Evolutionary conservation across 2,113 vertebrate species (phyloP), one percentile per base, ranked within the genome.

Genomic region (Sander lucioperca): DNA sequence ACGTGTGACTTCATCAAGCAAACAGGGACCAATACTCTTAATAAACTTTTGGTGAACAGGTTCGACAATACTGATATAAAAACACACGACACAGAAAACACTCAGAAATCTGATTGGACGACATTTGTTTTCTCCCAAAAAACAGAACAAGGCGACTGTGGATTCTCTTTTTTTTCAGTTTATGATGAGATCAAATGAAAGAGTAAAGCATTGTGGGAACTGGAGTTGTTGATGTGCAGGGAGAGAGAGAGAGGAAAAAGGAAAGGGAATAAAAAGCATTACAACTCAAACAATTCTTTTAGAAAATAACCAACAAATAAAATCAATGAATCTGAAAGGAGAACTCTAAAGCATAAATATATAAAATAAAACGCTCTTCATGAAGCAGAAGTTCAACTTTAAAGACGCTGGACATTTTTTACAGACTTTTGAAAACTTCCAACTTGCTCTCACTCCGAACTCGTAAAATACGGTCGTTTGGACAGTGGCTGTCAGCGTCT

Each of bases 201-300:
- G 71, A 75, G 82, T 80, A 84, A 90, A 89, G 84, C 77, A 87
- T 83, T 43, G 64, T 92, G 86, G 88, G 84, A 89, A 89, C 47
- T 73, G 39, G 69, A 86, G 78, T 90, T 77, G 33, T 78, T 21
- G 8, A 25, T 61, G 54, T 82, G 80, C 57, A 56, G 63, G 33
- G n/a, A 50, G 36, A 16, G 1, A 56, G 23, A n/a, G 5, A 7
- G 30, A 33, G 30, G 8, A 4, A 72, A 11, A 6, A 11, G 2
- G 1, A 4, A 18, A 33, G 33, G 6, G 33, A 13, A 51, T 6
- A 15, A 74, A 80, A 59, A 45, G 5, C 33, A 33, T 33, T 5
- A 33, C 33, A 33, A 33, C 33, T 33, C 33, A 33, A 33, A 33
- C 6, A 33, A 33, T 33, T 33, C 5, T 33, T 33, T 33, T 1